phyloP scores from a whole-genome alignment of 2,888 invertebrate species.

The Lithodes maja region DNA sequence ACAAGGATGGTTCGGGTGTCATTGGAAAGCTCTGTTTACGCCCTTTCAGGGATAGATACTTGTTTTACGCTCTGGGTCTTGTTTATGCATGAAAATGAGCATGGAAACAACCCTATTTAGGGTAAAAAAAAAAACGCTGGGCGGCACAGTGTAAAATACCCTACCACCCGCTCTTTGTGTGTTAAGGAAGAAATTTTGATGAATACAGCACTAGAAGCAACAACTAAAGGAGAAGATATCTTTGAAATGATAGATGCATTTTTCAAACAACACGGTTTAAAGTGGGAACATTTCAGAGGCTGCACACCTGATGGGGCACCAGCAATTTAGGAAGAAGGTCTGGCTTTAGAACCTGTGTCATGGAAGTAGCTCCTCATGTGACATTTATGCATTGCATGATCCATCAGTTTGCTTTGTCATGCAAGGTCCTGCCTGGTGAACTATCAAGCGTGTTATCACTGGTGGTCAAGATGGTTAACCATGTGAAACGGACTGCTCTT shows the following conservation, averaged over 20 bases:
- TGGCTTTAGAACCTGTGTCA: too few relatives aligned
- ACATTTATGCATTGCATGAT: constrained; percentile 55
- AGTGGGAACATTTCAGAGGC: constrained; percentile 40
- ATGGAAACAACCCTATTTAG: too few relatives aligned
- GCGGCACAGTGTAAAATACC: too few relatives aligned
- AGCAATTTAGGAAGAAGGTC: constrained; percentile 27
- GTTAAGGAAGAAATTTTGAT: too few relatives aligned
- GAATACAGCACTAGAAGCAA: background rate
- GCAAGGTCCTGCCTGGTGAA: constrained; percentile 45
- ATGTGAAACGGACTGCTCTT: constrained; percentile 35
- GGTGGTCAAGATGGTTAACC: constrained; percentile 32
- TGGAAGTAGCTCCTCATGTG: constrained; percentile 46
- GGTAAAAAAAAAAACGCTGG: too few relatives aligned
- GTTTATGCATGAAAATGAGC: too few relatives aligned
- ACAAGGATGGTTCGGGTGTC: too few relatives aligned
- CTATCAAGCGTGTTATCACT: constrained; percentile 38
- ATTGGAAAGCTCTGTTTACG: too few relatives aligned
- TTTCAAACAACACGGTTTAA: constrained; percentile 49
- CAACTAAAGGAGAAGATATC: constrained; percentile 28
- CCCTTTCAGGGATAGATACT: too few relatives aligned
- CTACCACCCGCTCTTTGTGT: too few relatives aligned
- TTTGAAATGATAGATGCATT: constrained; percentile 27
- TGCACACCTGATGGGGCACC: constrained; percentile 45
- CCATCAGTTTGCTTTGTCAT: constrained; percentile 43
- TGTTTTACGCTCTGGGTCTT: too few relatives aligned